Base-by-base conservation (phyloP, 92 coral and sea anemone species). In the Desmophyllum pertusum region DNA sequence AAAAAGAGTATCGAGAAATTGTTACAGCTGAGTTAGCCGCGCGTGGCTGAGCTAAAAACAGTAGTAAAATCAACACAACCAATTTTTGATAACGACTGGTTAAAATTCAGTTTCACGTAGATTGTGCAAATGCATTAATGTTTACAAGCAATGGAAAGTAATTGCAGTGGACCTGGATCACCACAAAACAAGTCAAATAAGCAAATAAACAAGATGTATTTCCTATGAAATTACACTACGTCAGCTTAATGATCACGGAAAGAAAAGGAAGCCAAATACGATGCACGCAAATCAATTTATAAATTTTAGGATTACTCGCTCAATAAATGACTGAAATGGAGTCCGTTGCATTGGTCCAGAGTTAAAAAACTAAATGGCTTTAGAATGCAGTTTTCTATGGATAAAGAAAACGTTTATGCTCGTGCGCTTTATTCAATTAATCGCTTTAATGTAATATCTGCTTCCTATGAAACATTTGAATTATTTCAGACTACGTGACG, bases 141-240 rank as follows among this genome's bases (percentile, higher is more conserved):
- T n/a, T n/a, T n/a, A n/a, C n/a, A n/a, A n/a, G n/a, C n/a, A n/a
- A n/a, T n/a, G n/a, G n/a, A n/a, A n/a, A n/a, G n/a, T 78, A 40
- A 62, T 40, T 15, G 18, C 30, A 61, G 43, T 41, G 23, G 53
- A 14, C 21, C 53, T n/a, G 37, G 69, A 62, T 7, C 29, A 42
- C 40, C 29, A 57, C 55, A 63, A 78, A 41, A 41, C 68, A 62
- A 78, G 50, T 62, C 46, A 40, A 41, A 78, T 40, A 27, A 25
- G 29, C 70, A 27, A 3, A 11, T 40, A 19, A 61, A 78, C 80
- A 37, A 53, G 45, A 13, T 62, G 53, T 27, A 37, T 51, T 77
- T 57, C 66, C 68, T 59, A 27, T 23, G n/a, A 59, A 13, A 55
- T 11, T 61, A 37, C 10, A 38, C 14, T 59, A n/a, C 70, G 51